Evolutionary conservation across 2,888 invertebrate species (phyloP).

Genomic region (Endomychus coccineus): DNA sequence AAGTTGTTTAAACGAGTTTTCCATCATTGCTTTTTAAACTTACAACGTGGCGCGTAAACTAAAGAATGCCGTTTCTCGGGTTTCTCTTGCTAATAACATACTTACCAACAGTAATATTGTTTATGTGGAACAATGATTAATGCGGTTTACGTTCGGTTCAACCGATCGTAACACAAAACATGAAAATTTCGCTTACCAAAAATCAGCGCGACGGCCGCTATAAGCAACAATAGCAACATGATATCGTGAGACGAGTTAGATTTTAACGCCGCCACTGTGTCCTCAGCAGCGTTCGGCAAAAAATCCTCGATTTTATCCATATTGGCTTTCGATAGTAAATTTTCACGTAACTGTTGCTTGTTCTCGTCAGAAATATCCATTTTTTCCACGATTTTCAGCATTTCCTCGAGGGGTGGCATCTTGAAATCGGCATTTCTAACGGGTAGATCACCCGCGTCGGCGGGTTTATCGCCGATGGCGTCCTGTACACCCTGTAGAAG

Average conservation of each 20-base stretch:
- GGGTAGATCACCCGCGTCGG: background rate
- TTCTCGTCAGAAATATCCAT: constrained; percentile 52
- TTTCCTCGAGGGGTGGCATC: constrained; percentile 23
- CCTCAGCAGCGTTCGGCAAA: constrained; percentile 21
- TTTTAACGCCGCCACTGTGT: constrained; percentile 2
- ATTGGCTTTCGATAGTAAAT: constrained; percentile 45
- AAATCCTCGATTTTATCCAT: constrained; percentile 36
- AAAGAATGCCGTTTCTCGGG: too few relatives aligned
- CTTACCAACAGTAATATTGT: background rate
- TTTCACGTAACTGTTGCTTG: constrained; percentile 50
- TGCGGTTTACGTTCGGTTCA: background rate
- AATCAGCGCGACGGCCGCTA: constrained; percentile 5
- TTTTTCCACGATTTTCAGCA: constrained; percentile 25
- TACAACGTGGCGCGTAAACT: too few relatives aligned
- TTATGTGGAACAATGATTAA: background rate
- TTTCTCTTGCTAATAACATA: too few relatives aligned
- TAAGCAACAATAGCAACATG: constrained; percentile 8
- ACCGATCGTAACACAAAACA: background rate
- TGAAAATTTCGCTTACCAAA: too few relatives aligned
- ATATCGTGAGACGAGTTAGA: constrained; percentile 1
- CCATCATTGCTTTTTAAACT: too few relatives aligned
- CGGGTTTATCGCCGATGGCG: constrained; percentile 19
- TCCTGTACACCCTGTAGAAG: constrained; percentile 28
- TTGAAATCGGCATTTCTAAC: constrained; percentile 7
- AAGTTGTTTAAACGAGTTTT: too few relatives aligned